phyloP scores from a whole-genome alignment of 2,113 vertebrate genomes.

The Ophthalmolycus amberensis region DNA sequence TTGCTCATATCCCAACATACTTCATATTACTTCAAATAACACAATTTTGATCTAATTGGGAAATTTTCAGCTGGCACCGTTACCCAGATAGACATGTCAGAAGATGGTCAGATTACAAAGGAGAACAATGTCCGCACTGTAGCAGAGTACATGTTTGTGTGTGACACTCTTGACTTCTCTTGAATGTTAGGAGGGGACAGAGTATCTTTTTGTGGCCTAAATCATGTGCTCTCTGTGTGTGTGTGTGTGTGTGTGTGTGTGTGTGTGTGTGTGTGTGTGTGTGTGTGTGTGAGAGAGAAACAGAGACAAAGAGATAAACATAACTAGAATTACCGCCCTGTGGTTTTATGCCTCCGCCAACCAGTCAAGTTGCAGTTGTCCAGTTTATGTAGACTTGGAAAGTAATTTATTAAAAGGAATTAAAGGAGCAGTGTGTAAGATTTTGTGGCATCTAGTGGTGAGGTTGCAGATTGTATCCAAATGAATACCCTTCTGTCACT shows the following conservation, averaged over 20 bases:
- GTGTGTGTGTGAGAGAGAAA: conserved; percentile 20
- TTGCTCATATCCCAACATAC: conserved; percentile 7
- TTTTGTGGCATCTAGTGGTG: too few species aligned
- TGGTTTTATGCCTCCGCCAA: not conserved
- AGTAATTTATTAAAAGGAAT: too few species aligned
- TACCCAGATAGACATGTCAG: conserved; percentile 40
- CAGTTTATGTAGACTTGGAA: not conserved
- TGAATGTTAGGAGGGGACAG: conserved; percentile 41
- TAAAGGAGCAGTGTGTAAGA: too few species aligned
- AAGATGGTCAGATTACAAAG: conserved; percentile 45
- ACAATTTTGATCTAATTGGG: conserved; percentile 13
- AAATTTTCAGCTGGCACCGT: conserved; percentile 27
- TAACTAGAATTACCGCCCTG: conserved; percentile 6
- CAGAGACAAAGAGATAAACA: conserved; percentile 32
- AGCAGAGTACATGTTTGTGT: conserved; percentile 39
- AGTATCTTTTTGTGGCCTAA: conserved; percentile 49
- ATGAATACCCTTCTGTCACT: too few species aligned
- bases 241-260: conserved; percentile 23
- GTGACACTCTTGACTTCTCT: conserved; percentile 36
- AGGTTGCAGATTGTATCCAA: too few species aligned
- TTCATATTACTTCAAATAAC: conserved; percentile 1
- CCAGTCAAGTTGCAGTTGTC: not conserved
- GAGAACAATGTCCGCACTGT: conserved; percentile 50
- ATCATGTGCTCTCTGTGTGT: conserved; percentile 59
- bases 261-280: conserved; percentile 21